A percentile compares a stretch with the other conserved stretches of the same genome.
Conservation (phyloP, 2,113 vertebrate genomes). For the Chloropsis hardwickii region DNA sequence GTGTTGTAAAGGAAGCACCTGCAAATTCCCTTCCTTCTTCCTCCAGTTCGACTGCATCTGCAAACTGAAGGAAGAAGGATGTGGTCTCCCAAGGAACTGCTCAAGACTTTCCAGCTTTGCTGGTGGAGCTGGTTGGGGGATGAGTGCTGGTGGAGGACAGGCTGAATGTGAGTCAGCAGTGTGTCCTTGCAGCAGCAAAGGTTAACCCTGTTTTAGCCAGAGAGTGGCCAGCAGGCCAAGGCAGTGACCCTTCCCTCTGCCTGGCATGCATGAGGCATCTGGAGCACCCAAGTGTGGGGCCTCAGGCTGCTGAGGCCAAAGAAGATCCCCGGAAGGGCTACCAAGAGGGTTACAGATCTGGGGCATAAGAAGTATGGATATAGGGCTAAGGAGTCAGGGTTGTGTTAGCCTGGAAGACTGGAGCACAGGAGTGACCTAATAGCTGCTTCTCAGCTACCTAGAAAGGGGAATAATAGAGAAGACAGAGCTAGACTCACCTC, state of each 20-base stretch:
- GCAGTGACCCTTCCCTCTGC: background rate
- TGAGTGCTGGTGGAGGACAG: background rate
- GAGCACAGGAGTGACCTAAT: rapidly evolving
- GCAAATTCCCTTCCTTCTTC: background rate
- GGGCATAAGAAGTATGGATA: background rate
- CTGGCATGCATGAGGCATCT: background rate
- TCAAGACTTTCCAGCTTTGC: constrained; percentile 50
- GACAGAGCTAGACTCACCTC: background rate
- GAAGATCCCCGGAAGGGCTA: background rate
- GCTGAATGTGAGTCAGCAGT: background rate
- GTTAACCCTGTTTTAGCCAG: background rate
- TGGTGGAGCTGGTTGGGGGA: constrained; percentile 26
- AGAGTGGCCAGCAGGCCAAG: background rate
- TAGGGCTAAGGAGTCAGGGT: background rate
- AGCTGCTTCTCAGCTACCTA: background rate
- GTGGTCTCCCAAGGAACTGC: background rate
- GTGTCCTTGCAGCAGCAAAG: background rate
- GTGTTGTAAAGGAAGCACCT: background rate
- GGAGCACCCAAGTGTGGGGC: background rate
- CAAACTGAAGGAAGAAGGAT: background rate
- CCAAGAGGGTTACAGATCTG: background rate
- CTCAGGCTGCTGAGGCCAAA: background rate
- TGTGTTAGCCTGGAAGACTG: background rate
- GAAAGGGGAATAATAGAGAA: background rate
- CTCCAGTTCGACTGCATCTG: background rate